Percentiles rank a stretch among this genome's conserved stretches.
phyloP scores from a whole-genome alignment of 2,113 vertebrate genomes.

The Pollachius pollachius region DNA sequence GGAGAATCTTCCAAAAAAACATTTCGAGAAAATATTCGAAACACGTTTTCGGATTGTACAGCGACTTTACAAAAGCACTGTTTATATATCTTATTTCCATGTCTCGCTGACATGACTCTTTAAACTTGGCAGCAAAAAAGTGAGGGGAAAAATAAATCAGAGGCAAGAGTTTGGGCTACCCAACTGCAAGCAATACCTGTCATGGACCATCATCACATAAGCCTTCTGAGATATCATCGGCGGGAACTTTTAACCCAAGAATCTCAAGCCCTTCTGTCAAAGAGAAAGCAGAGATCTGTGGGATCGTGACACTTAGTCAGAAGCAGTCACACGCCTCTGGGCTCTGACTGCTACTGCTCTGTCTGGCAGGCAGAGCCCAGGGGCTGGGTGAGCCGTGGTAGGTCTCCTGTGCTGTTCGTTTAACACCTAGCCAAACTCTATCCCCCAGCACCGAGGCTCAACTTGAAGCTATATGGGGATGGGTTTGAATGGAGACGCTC shows the following conservation, averaged over 20 bases:
- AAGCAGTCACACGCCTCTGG: slow-evolving; percentile 73
- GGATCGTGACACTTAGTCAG: slow-evolving; percentile 75
- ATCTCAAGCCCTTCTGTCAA: slow-evolving; percentile 76
- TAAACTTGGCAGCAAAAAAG: slow-evolving; percentile 23
- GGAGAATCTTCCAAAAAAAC: neutral
- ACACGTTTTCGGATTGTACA: neutral
- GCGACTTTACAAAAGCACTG: slow-evolving; percentile 21
- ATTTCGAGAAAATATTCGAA: neutral
- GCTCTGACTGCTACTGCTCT: slow-evolving; percentile 52
- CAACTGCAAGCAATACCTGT: slow-evolving; percentile 64
- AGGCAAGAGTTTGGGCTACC: slow-evolving; percentile 50
- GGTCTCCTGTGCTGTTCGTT: slow-evolving; percentile 43
- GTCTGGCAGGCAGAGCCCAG: slow-evolving; percentile 62
- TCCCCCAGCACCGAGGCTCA: slow-evolving; percentile 15
- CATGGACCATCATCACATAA: slow-evolving; percentile 71
- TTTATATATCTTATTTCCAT: neutral
- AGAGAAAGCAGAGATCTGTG: slow-evolving; percentile 68
- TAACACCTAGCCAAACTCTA: slow-evolving; percentile 40
- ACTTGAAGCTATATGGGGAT: neutral
- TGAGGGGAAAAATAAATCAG: slow-evolving; percentile 28
- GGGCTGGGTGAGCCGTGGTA: slow-evolving; percentile 24
- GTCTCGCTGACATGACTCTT: slow-evolving; percentile 13
- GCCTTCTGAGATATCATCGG: slow-evolving; percentile 75
- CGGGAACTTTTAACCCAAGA: slow-evolving; percentile 75
- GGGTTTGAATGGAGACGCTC: slow-evolving; percentile 13